Conservation (phyloP, 2,113 vertebrate genomes). For the Albula goreensis region DNA sequence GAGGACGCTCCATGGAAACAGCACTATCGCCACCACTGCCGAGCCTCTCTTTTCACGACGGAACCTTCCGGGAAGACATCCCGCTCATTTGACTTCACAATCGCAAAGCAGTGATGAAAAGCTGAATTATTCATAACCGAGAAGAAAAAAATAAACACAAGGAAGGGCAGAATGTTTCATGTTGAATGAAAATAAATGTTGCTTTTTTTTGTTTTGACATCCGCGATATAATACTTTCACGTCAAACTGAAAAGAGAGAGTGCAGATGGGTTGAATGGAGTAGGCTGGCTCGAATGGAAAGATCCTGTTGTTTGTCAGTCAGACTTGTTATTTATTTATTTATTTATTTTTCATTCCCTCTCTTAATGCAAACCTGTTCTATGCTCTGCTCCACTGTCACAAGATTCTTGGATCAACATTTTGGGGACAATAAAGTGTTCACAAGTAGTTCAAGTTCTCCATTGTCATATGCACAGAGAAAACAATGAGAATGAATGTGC, state of each 20-base stretch:
- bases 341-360: neutral
- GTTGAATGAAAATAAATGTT: neutral
- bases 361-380: neutral
- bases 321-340: neutral
- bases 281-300: neutral
- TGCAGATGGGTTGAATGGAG: neutral
- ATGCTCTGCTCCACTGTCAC: neutral
- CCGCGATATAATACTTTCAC: neutral
- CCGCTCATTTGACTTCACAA: neutral
- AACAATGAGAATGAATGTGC: too few species aligned
- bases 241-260: neutral
- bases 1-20: neutral
- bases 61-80: neutral
- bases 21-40: neutral
- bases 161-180: neutral
- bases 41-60: neutral
- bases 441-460: too few species aligned
- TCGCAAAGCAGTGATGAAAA: neutral
- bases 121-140: neutral
- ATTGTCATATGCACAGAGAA: too few species aligned
- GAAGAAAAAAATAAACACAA: neutral
- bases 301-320: neutral
- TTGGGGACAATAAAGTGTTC: neutral
- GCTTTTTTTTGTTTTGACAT: neutral
- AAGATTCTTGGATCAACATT: neutral